Evolutionary conservation across 2,797 vertebrate species (phyloP).

Genomic region (Taenioides sp.): DNA sequence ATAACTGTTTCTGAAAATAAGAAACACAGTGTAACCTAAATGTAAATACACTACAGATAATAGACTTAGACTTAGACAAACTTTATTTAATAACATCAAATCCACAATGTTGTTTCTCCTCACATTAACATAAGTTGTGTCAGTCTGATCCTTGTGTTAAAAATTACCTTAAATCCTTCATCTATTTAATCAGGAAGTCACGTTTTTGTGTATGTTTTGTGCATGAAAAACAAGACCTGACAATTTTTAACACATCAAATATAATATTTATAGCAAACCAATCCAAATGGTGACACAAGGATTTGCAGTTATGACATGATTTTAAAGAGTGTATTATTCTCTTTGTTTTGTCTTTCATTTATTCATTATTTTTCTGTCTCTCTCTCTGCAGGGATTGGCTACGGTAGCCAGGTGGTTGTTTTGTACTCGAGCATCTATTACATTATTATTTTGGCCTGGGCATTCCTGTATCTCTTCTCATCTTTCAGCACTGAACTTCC

Average conservation of each 20-base stretch:
- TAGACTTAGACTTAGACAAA: not conserved
- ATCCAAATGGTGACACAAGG: not conserved
- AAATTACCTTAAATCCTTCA: conserved; percentile 6
- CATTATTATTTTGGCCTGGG: conserved; percentile 81
- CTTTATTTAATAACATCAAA: not conserved
- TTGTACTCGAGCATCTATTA: conserved; percentile 79
- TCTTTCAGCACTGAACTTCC: conserved; percentile 76
- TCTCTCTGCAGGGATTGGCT: conserved; percentile 73
- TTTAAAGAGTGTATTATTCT: not conserved
- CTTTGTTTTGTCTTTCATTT: not conserved
- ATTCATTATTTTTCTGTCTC: conserved; percentile 27
- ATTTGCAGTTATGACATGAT: not conserved
- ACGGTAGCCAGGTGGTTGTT: conserved; percentile 77
- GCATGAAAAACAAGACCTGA: not conserved
- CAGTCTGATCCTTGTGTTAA: not conserved
- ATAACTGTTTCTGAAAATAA: not conserved
- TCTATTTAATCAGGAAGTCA: not conserved
- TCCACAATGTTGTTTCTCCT: not conserved
- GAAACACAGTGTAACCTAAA: not conserved
- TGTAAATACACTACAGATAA: too few relatives aligned
- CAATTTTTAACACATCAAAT: not conserved
- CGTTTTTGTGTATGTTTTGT: not conserved
- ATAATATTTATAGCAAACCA: not conserved
- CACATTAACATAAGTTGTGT: not conserved
- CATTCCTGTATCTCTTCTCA: conserved; percentile 80